Base-by-base conservation (phyloP, 2,113 vertebrate species). In the Rhizomys pruinosus region DNA sequence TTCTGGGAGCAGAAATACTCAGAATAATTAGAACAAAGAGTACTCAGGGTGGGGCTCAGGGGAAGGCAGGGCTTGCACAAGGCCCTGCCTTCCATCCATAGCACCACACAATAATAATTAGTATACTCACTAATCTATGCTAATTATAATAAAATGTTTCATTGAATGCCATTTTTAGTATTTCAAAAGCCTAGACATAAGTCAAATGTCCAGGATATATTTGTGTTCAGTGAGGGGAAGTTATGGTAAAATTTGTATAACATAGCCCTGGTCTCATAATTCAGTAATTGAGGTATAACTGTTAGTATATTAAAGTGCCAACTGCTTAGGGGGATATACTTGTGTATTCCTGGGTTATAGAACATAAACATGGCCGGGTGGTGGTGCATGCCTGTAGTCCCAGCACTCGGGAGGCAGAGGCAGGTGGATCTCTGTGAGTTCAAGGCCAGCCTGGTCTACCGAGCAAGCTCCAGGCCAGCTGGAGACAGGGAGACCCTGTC, bases 1-100 rank as follows among this genome's bases (percentile, higher is more conserved):
- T 42, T 55, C 20, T 79, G 25, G 39, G 47, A 20, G 52, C 42
- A 93, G 66, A 92, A 90, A 90, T 84, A 52, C 2, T 4, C 64
- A 93, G 68, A 86, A 55, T 44, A 74, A 68, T 44, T 57, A 8
- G 22, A 89, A 78, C 42, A 91, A 81, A 61, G 37, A 91, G 47
- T 11, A 55, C 52, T 63, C n/a, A 39, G 7, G 16, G 5, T 61
- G 23, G 71, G 5, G 23, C 57, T 73, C 68, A 63, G 16, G 37
- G 47, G n/a, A 29, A 78, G 57, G 73, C 3, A 29, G 29, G 59
- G 23, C 57, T n/a, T 29, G 57, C 57, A 82, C 37, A 47, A 29
- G 57, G 55, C 22, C 37, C 52, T 90, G 22, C 57, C 29, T 37
- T 82, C 66, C 32, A 72, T 61, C 39, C 39, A 42, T 37, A 82